Conservation (phyloP, 2,888 invertebrate species). For the Nemotelus nigrinus region DNA sequence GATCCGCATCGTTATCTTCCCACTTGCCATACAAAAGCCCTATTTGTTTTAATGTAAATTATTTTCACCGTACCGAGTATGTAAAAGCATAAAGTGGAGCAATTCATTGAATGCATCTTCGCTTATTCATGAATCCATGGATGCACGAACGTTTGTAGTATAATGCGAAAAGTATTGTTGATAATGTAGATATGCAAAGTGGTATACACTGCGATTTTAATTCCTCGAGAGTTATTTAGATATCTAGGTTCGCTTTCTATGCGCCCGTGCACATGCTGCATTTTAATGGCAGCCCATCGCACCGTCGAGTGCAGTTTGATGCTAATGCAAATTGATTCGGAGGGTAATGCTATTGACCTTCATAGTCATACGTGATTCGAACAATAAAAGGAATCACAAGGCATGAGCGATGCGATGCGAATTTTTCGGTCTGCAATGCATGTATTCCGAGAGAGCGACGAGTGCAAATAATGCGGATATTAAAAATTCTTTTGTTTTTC, state of each 20-base stretch:
- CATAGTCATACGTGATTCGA: not conserved
- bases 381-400: not conserved
- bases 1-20: constrained; percentile 27
- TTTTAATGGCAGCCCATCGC: not conserved
- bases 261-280: not conserved
- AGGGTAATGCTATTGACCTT: constrained; percentile 31
- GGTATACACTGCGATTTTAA: not conserved
- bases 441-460: no score
- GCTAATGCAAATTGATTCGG: constrained; percentile 28
- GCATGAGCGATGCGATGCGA: no score
- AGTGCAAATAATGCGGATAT: no score
- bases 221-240: not conserved
- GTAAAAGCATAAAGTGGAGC: not conserved
- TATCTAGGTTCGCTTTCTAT: not conserved
- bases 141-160: no score
- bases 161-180: no score
- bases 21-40: constrained; percentile 11
- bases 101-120: not conserved
- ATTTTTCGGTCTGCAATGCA: no score
- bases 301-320: not conserved
- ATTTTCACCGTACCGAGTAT: constrained; percentile 8
- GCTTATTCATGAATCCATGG: no score
- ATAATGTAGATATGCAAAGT: no score
- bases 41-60: constrained; percentile 20
- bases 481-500: no score